Conservation (phyloP, 2,113 vertebrate species). For the Mustela nigripes region DNA sequence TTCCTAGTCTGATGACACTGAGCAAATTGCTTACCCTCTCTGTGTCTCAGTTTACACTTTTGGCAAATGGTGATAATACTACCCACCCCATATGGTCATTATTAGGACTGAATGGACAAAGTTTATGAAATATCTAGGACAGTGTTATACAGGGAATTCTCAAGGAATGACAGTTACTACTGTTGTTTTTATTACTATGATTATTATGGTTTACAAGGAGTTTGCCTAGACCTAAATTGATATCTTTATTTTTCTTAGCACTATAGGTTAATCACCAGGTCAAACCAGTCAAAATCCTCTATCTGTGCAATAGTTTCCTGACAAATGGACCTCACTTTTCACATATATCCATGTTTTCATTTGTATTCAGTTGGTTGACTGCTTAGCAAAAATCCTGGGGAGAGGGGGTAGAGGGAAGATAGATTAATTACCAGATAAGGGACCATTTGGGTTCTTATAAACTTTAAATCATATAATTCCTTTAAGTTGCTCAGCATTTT, state of each 20-base stretch:
- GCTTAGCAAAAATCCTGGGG: neutral
- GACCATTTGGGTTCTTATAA: neutral
- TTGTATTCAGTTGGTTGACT: neutral
- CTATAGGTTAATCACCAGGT: neutral
- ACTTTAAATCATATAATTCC: neutral
- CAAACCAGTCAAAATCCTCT: neutral
- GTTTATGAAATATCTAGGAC: neutral
- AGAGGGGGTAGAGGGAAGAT: neutral
- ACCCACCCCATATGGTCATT: neutral
- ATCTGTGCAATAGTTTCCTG: neutral
- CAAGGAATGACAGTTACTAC: neutral
- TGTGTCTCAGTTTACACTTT: conserved; percentile 16
- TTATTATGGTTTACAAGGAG: conserved; percentile 17
- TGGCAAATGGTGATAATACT: conserved; percentile 5
- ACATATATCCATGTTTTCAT: neutral
- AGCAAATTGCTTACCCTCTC: neutral
- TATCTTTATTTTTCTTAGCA: neutral
- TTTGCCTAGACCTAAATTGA: neutral
- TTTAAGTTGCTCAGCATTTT: neutral
- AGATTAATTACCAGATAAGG: neutral
- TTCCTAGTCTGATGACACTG: neutral
- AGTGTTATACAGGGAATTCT: neutral
- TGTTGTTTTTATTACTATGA: neutral
- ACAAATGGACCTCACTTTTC: neutral
- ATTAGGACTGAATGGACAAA: neutral